Percentiles rank a stretch among this genome's conserved stretches.
Evolutionary conservation across 2,113 vertebrate genomes (phyloP).

Genomic region (Polypterus senegalus): DNA sequence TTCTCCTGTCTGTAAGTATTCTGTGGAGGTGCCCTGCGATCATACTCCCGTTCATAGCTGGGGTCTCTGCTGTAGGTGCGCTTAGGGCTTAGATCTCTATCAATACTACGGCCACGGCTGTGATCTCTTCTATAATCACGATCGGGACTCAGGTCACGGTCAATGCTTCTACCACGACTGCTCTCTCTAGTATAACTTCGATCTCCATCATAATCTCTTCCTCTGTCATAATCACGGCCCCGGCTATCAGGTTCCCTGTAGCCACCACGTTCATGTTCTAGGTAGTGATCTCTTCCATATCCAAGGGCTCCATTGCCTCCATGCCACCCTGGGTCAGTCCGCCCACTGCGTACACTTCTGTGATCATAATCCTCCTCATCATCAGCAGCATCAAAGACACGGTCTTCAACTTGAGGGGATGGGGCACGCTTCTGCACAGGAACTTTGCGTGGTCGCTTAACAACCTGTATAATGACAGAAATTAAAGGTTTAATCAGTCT

Average conservation of each 20-base stretch:
- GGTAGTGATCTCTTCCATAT: conserved; percentile 54
- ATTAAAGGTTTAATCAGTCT: background rate
- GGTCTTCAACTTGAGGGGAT: conserved; percentile 52
- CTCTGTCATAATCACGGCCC: conserved; percentile 32
- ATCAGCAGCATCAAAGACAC: conserved; percentile 61
- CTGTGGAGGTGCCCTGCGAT: conserved; percentile 21
- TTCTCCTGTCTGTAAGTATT: conserved; percentile 25
- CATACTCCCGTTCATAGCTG: conserved; percentile 37
- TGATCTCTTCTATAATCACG: conserved; percentile 43
- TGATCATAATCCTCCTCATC: conserved; percentile 67
- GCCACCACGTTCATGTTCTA: conserved; percentile 30
- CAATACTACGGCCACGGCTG: conserved; percentile 50
- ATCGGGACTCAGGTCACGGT: conserved; percentile 52
- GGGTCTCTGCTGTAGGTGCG: conserved; percentile 33
- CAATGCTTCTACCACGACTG: conserved; percentile 50
- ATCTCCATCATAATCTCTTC: conserved; percentile 24
- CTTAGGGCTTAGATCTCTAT: conserved; percentile 48
- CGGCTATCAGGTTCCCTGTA: conserved; percentile 45
- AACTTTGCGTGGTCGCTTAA: conserved; percentile 76
- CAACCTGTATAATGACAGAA: conserved; percentile 45
- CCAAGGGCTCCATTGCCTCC: conserved; percentile 49
- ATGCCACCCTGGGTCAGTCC: conserved; percentile 60
- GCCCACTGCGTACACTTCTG: conserved; percentile 58
- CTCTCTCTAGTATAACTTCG: conserved; percentile 38
- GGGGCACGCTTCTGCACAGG: conserved; percentile 58